These are phyloP conservation scores for Archivesica marissinica DNA, from an alignment of 1,140 invertebrate species.

Conservation along the genomic window DNA sequence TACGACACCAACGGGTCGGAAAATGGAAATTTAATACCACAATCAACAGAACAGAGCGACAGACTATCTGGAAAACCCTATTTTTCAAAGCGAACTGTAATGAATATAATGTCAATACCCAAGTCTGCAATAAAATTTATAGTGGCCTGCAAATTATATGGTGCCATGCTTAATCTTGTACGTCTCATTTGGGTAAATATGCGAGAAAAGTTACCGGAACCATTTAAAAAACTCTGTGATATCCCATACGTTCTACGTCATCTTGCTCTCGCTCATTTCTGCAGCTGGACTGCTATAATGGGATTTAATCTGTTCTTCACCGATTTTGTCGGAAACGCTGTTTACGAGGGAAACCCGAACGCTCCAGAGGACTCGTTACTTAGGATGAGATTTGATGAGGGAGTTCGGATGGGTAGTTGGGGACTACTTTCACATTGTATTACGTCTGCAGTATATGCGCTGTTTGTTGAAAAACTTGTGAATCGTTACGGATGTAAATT, in stretches of 20 bases:
- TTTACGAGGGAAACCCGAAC: slow-evolving; percentile 85
- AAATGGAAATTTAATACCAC: slow-evolving; percentile 48
- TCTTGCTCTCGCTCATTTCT: slow-evolving; percentile 82
- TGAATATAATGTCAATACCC: not conserved
- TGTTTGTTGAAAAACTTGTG: slow-evolving; percentile 83
- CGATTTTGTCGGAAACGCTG: slow-evolving; percentile 85
- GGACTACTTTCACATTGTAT: slow-evolving; percentile 85
- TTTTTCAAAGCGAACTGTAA: not conserved
- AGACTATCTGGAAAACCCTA: not conserved
- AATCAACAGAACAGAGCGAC: slow-evolving; percentile 14
- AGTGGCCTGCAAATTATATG: slow-evolving; percentile 18
- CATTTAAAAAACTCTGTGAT: slow-evolving; percentile 72
- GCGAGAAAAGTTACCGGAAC: slow-evolving; percentile 73
- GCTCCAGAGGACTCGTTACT: slow-evolving; percentile 79
- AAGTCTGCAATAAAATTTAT: slow-evolving; percentile 10
- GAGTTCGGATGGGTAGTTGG: slow-evolving; percentile 85
- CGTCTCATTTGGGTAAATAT: slow-evolving; percentile 58
- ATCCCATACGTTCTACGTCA: slow-evolving; percentile 82
- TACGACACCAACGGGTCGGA: slow-evolving; percentile 70
- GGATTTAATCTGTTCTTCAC: slow-evolving; percentile 85
- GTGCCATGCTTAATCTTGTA: slow-evolving; percentile 46
- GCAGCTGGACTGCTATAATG: slow-evolving; percentile 84
- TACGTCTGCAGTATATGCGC: slow-evolving; percentile 83
- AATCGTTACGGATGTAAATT: slow-evolving; percentile 79
- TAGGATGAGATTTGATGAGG: slow-evolving; percentile 84